A percentile compares a stretch with the other conserved stretches of the same genome.
phyloP scores from a whole-genome alignment of 2,888 invertebrate species.

The Campaea margaritaria region DNA sequence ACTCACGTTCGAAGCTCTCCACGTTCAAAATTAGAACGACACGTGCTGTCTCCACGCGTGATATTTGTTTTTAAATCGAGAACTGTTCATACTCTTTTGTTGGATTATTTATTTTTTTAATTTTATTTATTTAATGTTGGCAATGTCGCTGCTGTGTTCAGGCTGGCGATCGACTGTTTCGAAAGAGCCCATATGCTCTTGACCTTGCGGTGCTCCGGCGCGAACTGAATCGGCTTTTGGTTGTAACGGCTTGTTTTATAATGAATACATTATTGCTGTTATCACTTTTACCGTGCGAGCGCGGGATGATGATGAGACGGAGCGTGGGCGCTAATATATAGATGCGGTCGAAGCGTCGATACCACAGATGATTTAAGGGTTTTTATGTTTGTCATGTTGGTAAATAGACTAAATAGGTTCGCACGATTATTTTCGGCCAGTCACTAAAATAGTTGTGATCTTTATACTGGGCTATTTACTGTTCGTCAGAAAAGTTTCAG shows the following conservation, averaged over 20 bases:
- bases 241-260: constrained; percentile 77
- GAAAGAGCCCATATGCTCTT: constrained; percentile 75
- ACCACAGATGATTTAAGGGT: not conserved
- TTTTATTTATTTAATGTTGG: constrained; percentile 45
- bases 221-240: constrained; percentile 79
- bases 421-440: constrained; percentile 3
- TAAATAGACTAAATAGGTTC: constrained; percentile 6
- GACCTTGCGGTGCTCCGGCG: constrained; percentile 77
- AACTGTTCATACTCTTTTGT: constrained; percentile 37
- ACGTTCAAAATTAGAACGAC: constrained; percentile 67
- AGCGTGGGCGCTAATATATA: constrained; percentile 10
- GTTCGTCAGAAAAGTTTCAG: no score
- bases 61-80: constrained; percentile 44
- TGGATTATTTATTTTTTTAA: constrained; percentile 28
- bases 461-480: no score
- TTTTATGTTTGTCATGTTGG: constrained; percentile 1
- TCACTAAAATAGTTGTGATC: not conserved
- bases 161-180: constrained; percentile 69
- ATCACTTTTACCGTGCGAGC: constrained; percentile 72
- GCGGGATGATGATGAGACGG: constrained; percentile 33
- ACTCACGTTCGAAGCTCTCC: constrained; percentile 50
- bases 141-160: constrained; percentile 68
- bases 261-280: constrained; percentile 80
- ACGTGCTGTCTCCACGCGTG: constrained; percentile 49
- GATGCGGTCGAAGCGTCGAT: not conserved